Percentiles rank a stretch among this genome's conserved stretches.
Conservation (phyloP, 2,888 invertebrate species). For the Dione juno region DNA sequence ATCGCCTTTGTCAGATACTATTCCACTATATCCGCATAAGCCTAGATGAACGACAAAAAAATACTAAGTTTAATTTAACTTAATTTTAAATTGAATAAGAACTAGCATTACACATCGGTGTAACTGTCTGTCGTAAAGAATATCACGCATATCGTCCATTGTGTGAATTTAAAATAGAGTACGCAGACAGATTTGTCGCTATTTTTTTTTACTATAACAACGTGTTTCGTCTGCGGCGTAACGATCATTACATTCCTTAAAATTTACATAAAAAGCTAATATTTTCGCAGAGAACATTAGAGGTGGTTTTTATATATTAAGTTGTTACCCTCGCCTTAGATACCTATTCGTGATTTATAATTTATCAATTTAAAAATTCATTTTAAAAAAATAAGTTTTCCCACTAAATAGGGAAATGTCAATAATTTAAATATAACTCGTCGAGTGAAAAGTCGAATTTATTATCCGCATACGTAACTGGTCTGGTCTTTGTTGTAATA, state of each 20-base stretch:
- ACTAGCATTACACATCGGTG: constrained; percentile 14
- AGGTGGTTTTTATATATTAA: constrained; percentile 4
- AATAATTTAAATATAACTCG: too few relatives aligned
- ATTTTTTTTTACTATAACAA: constrained; percentile 18
- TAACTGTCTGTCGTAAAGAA: constrained; percentile 1
- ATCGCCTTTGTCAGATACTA: too few relatives aligned
- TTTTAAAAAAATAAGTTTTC: too few relatives aligned
- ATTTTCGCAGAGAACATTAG: constrained; percentile 19
- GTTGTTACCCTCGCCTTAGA: not conserved
- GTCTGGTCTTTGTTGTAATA: too few relatives aligned
- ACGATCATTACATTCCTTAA: constrained; percentile 14
- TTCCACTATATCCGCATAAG: too few relatives aligned
- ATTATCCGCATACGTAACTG: too few relatives aligned
- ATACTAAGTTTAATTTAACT: too few relatives aligned
- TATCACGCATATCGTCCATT: constrained; percentile 24
- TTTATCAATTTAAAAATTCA: too few relatives aligned
- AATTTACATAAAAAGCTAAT: constrained; percentile 20
- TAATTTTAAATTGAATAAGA: too few relatives aligned
- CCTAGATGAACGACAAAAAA: too few relatives aligned
- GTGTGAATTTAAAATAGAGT: constrained; percentile 31
- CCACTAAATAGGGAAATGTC: too few relatives aligned
- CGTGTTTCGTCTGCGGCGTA: constrained; percentile 17
- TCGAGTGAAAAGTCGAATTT: too few relatives aligned
- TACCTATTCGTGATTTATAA: not conserved
- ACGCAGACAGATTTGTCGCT: constrained; percentile 8